phyloP scores from a whole-genome alignment of 2,797 vertebrate genomes.

The Sebastolobus alascanus region DNA sequence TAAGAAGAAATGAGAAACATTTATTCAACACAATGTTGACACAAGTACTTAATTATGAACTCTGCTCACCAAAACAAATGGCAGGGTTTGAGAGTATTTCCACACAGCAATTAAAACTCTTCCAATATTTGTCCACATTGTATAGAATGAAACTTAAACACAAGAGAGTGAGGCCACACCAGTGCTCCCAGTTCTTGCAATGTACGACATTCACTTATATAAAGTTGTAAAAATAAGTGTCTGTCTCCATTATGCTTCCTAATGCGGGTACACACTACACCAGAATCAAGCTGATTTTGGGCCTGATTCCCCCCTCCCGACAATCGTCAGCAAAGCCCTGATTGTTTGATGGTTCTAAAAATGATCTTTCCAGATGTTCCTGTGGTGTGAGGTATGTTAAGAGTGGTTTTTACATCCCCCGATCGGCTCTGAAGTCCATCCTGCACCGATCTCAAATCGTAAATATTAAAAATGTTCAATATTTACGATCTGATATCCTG shows the following conservation, averaged over 20 bases:
- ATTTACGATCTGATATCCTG: no score
- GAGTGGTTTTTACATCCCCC: no score
- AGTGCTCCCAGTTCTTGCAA: neutral
- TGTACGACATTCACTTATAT: neutral
- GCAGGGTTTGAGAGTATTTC: constrained; percentile 12
- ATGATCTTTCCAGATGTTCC: no score
- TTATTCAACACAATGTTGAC: constrained; percentile 57
- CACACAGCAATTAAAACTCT: constrained; percentile 22
- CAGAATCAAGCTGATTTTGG: no score
- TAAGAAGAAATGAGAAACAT: constrained; percentile 55
- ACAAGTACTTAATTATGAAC: constrained; percentile 48
- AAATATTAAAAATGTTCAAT: no score
- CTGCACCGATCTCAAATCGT: no score
- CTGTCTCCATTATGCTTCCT: neutral
- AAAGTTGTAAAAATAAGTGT: neutral
- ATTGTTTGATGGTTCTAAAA: no score
- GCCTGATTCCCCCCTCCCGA: no score
- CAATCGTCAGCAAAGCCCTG: no score
- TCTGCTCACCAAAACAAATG: constrained; percentile 38
- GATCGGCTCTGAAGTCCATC: no score
- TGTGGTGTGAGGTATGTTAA: no score
- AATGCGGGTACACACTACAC: neutral
- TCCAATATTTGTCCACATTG: constrained; percentile 42
- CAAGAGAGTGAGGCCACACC: neutral
- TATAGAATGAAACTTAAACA: constrained; percentile 14